Evolutionary conservation across 2,113 vertebrate genomes (phyloP).

Genomic region (Equus przewalskii): DNA sequence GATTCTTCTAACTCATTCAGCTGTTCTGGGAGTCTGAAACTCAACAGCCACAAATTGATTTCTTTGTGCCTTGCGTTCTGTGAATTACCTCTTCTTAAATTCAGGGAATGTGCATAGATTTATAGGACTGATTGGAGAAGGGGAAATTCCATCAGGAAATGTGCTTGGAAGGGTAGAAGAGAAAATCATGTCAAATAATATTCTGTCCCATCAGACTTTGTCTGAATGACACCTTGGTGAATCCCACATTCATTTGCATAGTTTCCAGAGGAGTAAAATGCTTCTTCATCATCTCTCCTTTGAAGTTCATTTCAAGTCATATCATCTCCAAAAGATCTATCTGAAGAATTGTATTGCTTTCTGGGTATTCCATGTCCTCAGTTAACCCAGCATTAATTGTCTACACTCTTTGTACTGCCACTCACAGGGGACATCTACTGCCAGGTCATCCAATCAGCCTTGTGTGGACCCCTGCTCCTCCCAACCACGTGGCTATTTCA

Average conservation of each 20-base stretch:
- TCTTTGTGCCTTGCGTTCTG: neutral
- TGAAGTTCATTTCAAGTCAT: neutral
- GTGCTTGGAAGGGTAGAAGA: too few relatives aligned
- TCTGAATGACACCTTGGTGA: neutral
- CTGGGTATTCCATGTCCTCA: neutral
- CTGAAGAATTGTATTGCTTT: neutral
- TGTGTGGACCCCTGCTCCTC: too few relatives aligned
- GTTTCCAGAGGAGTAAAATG: neutral
- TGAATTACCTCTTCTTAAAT: neutral
- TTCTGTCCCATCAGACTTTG: too few relatives aligned
- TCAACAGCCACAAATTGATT: fast-evolving
- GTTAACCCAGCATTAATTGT: neutral
- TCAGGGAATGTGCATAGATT: neutral
- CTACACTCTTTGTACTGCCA: neutral
- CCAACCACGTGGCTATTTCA: neutral
- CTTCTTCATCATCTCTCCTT: neutral
- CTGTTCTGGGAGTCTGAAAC: neutral
- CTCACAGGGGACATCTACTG: neutral
- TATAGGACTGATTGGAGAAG: neutral
- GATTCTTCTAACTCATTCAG: neutral
- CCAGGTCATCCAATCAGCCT: neutral
- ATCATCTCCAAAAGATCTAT: neutral
- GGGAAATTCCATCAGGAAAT: neutral
- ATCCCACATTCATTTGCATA: too few relatives aligned
- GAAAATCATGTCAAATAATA: too few relatives aligned